Percentiles rank a stretch among this genome's conserved stretches.
These are phyloP conservation scores for Mobula hypostoma DNA, from an alignment of 2,113 vertebrate genomes.

Conservation along the genomic window DNA sequence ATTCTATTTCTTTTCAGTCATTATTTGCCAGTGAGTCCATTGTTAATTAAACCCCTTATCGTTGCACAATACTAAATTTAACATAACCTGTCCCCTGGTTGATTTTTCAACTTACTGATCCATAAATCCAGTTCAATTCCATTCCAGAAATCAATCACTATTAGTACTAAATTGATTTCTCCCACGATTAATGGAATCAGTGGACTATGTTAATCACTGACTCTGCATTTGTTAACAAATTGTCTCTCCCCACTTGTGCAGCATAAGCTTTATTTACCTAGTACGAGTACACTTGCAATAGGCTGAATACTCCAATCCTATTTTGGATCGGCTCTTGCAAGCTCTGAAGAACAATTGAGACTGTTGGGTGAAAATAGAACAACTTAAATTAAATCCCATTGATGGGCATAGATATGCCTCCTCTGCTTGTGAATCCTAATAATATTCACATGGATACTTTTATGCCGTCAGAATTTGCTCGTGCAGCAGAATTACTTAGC, in stretches of 20 bases:
- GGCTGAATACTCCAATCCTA: neutral
- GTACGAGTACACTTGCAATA: neutral
- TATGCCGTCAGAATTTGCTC: neutral
- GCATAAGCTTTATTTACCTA: neutral
- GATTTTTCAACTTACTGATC: too few species aligned
- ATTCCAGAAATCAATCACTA: too few species aligned
- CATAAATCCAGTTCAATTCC: too few species aligned
- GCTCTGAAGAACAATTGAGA: neutral
- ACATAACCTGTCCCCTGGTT: too few species aligned
- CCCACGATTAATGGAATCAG: neutral
- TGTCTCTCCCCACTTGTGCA: neutral
- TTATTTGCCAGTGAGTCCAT: too few species aligned
- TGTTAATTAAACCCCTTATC: too few species aligned
- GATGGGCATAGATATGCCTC: neutral
- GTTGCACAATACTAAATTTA: too few species aligned
- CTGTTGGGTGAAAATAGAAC: neutral
- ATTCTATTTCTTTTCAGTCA: too few species aligned
- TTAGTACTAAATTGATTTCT: neutral
- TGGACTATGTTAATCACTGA: neutral
- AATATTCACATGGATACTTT: neutral
- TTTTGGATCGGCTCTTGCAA: neutral
- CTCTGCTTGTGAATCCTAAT: neutral
- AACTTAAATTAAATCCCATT: neutral
- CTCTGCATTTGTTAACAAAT: neutral
- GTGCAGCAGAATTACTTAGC: neutral